phyloP scores from a whole-genome alignment of 1,140 invertebrate genomes.

The Stegodyphus mimosarum region DNA sequence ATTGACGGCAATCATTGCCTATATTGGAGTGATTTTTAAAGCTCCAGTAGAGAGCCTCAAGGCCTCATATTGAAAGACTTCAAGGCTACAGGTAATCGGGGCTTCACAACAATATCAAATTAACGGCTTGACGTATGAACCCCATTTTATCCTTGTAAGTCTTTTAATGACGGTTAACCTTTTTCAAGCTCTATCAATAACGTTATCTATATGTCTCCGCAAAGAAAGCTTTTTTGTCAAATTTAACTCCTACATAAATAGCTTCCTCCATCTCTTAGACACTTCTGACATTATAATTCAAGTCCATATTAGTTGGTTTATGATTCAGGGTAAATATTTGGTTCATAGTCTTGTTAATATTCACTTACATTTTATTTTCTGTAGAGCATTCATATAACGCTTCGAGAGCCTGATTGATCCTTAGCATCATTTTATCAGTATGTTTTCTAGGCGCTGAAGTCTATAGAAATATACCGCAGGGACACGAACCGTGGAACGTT shows the following conservation, averaged over 20 bases:
- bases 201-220: background rate
- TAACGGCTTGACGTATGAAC: background rate
- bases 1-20: background rate
- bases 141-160: background rate
- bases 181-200: background rate
- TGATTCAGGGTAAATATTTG: background rate
- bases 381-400: background rate
- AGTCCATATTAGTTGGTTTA: conserved; percentile 3
- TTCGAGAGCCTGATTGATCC: background rate
- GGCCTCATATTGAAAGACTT: background rate
- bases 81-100: background rate
- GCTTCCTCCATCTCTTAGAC: background rate
- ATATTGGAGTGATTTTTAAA: background rate
- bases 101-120: background rate
- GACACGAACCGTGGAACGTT: no score
- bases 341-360: background rate
- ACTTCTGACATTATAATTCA: background rate
- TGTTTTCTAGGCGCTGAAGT: background rate
- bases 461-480: background rate
- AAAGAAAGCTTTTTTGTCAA: background rate
- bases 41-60: background rate
- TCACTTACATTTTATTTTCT: background rate
- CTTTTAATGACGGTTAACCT: background rate
- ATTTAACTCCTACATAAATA: background rate
- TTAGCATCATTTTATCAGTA: background rate